Evolutionary conservation across 2,888 invertebrate species (phyloP), one percentile per base, ranked within the genome.

Genomic region (Cephus sareptanus): DNA sequence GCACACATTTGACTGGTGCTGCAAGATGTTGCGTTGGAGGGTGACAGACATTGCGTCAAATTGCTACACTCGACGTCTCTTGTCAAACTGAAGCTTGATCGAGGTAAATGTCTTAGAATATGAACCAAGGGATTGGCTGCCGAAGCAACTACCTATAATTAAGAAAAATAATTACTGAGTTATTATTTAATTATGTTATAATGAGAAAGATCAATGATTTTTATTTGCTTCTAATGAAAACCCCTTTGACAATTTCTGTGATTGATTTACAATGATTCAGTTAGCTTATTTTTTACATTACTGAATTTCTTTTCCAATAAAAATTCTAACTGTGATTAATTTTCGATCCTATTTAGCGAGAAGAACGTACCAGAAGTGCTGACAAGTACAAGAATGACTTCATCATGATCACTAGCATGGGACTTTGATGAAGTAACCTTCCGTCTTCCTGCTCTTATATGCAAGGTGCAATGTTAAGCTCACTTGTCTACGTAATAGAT

Each of bases 1-100:
- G 56, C 56, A 71, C 78, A 78, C 73, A 75, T 75, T 70, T 75
- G 35, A 34, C n/a, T 35, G 13, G 2, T 34, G 34, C 30, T 74
- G 74, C 74, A 74, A 37, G 34, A 34, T 23, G 74, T 12, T n/a
- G 15, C 35, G 74, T 33, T 13, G 30, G 71, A 30, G 11, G 31
- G 13, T 23, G 56, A 23, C 9, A 56, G 56, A 56, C 56, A 56
- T 56, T 56, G 56, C 6, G 56, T 23, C 56, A 56, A 23, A 2
- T 3, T 9, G 56, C 56, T 56, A 2, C 56, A 56, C 56, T 56
- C 56, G 23, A 23, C 23, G 56, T 56, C 56, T 56, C 56, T 56
- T 56, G 56, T 56, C 23, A 56, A 56, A 56, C 56, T 56, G 23
- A 56, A 56, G 56, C 56, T 56, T 56, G 56, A 23, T 9, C 23